These are phyloP conservation scores for Trididemnum nubilum DNA, from an alignment of 23 tunicate species.

Conservation along the genomic window DNA sequence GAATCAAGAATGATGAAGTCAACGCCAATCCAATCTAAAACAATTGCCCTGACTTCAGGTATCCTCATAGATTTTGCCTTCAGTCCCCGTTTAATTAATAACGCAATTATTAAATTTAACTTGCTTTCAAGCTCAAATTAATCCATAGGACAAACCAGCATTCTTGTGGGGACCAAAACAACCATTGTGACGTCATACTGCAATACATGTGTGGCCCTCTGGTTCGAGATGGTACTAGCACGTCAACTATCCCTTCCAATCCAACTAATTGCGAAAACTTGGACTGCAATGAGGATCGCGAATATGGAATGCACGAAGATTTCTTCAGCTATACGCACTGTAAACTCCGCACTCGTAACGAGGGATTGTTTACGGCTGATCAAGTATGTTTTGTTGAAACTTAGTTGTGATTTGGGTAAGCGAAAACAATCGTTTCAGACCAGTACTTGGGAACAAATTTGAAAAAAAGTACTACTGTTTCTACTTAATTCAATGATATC, in stretches of 20 bases:
- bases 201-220: conserved; percentile 81
- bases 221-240: conserved; percentile 80
- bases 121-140: no score
- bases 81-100: no score
- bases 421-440: no score
- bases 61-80: no score
- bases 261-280: conserved; percentile 49
- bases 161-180: conserved; percentile 85
- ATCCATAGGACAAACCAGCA: conserved; percentile 99
- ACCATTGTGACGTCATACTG: conserved; percentile 71
- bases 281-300: conserved; percentile 62
- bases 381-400: conserved; percentile 48
- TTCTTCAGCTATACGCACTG: conserved; percentile 71
- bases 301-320: conserved; percentile 86
- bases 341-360: conserved; percentile 49
- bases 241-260: conserved; percentile 52
- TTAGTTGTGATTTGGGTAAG: no score
- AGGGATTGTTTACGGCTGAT: conserved; percentile 71
- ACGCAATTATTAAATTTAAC: no score
- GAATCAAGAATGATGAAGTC: no score
- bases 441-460: no score
- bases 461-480: no score
- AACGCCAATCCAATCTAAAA: no score
- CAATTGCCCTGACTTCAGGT: no score
- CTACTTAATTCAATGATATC: no score